These are phyloP conservation scores for Larimichthys crocea DNA, from an alignment of 2,113 vertebrate species.

Conservation along the genomic window DNA sequence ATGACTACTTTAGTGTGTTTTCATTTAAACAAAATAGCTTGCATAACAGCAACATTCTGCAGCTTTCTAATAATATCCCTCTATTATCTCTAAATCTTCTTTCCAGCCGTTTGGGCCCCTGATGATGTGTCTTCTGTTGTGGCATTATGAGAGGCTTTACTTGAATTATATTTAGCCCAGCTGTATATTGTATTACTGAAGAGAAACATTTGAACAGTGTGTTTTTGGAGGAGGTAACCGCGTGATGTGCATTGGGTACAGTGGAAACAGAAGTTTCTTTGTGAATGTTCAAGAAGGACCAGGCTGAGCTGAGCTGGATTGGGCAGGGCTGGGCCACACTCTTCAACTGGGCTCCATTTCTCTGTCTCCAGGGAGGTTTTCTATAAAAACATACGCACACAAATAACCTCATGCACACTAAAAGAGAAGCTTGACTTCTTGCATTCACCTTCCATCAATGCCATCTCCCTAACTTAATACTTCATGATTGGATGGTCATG, in stretches of 20 bases:
- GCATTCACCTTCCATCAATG: conserved; percentile 3
- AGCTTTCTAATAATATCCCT: conserved; percentile 65
- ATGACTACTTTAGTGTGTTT: conserved; percentile 43
- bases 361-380: conserved; percentile 64
- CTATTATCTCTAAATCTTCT: conserved; percentile 69
- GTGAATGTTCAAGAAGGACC: conserved; percentile 61
- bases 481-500: conserved; percentile 4
- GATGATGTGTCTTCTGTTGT: conserved; percentile 42
- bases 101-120: conserved; percentile 44
- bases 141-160: conserved; percentile 41
- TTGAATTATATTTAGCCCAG: conserved; percentile 46
- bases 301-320: conserved; percentile 19
- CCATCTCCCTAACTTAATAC: neutral
- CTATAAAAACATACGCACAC: conserved; percentile 57
- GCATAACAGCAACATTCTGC: conserved; percentile 59
- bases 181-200: conserved; percentile 36
- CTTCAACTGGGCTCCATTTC: conserved; percentile 50
- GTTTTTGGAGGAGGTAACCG: conserved; percentile 50
- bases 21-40: conserved; percentile 56
- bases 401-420: conserved; percentile 50
- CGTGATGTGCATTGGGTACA: conserved; percentile 74
- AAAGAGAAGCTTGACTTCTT: conserved; percentile 24
- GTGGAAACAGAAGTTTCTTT: conserved; percentile 83
- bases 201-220: conserved; percentile 48
- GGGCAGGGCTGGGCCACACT: conserved; percentile 12